phyloP scores from a whole-genome alignment of 2,113 vertebrate genomes.

The Danionella cerebrum region DNA sequence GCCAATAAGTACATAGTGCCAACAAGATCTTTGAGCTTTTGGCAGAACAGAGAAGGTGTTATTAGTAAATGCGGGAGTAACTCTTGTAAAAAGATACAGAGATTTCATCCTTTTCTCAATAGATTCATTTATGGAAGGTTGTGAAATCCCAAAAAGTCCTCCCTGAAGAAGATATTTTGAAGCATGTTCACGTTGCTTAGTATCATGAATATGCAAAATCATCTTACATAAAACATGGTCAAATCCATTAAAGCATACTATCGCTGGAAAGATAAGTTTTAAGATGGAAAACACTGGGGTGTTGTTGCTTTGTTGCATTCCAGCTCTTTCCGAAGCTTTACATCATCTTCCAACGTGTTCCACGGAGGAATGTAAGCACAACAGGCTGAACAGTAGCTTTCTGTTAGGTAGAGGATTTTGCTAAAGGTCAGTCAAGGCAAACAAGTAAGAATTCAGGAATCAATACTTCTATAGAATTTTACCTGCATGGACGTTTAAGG shows the following conservation, averaged over 20 bases:
- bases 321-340: background rate
- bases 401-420: no score
- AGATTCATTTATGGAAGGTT: background rate
- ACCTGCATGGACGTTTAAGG: no score
- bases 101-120: background rate
- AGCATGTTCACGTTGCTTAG: background rate
- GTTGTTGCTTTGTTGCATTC: background rate
- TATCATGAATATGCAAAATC: background rate
- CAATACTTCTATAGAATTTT: no score
- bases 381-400: no score
- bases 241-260: no score
- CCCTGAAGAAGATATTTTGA: background rate
- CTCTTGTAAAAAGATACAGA: background rate
- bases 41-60: background rate
- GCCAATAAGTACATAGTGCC: conserved; percentile 10
- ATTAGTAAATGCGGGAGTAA: no score
- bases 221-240: no score
- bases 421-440: no score
- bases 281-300: no score
- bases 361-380: background rate
- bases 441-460: no score
- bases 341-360: background rate
- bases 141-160: no score
- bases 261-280: no score
- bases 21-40: conserved; percentile 13